Evolutionary conservation across 2,888 invertebrate genomes (phyloP).

Genomic region (Helobdella robusta): DNA sequence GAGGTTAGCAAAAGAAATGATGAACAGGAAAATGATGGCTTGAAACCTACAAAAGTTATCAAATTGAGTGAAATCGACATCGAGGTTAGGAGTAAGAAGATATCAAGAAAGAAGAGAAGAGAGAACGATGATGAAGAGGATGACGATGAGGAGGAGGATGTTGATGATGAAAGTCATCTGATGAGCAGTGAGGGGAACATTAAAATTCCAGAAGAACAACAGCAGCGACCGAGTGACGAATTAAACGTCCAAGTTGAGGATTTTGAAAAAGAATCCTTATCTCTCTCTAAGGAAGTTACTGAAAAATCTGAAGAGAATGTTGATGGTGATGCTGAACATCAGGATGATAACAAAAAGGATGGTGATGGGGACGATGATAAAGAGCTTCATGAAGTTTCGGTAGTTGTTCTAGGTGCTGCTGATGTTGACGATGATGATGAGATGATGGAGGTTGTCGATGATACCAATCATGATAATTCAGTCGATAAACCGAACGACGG

Average conservation of each 20-base stretch:
- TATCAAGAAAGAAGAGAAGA: background rate
- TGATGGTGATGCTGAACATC: background rate
- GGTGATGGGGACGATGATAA: background rate
- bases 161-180: background rate
- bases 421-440: background rate
- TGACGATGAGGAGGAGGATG: too few relatives aligned
- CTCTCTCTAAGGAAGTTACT: background rate
- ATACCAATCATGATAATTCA: too few relatives aligned
- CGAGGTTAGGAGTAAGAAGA: background rate
- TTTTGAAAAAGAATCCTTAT: background rate
- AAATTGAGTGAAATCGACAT: background rate
- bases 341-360: background rate
- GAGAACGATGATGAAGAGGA: constrained; percentile 1
- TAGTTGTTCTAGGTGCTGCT: background rate
- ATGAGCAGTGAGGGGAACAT: too few relatives aligned
- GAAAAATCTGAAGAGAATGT: background rate
- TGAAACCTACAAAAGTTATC: background rate
- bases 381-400: background rate
- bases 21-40: background rate
- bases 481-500: too few relatives aligned
- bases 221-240: background rate
- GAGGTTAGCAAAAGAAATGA: background rate
- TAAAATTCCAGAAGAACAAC: constrained; percentile 2
- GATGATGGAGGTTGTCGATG: too few relatives aligned
- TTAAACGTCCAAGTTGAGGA: background rate